These are phyloP conservation scores for Hypselothyrea guttata DNA, from an alignment of 2,888 invertebrate species.

Conservation along the genomic window DNA sequence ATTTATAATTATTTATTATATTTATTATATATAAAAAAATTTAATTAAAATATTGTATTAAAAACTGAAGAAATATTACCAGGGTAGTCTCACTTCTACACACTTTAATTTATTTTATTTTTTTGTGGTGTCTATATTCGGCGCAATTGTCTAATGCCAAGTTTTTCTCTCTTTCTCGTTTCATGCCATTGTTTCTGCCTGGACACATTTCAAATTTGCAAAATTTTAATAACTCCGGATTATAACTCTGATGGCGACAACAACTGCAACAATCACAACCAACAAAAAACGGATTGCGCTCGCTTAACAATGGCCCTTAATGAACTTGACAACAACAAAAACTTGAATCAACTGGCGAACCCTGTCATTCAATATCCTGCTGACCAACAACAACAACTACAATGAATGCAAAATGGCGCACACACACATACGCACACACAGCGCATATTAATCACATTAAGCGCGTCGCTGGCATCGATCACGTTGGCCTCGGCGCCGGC, in stretches of 20 bases:
- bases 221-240: slow-evolving; percentile 73
- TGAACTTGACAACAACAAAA: slow-evolving; percentile 50
- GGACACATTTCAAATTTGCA: slow-evolving; percentile 66
- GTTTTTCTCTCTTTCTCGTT: slow-evolving; percentile 36
- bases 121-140: no score
- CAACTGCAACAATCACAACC: slow-evolving; percentile 23
- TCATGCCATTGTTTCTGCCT: slow-evolving; percentile 42
- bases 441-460: slow-evolving; percentile 95
- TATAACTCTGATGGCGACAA: slow-evolving; percentile 44
- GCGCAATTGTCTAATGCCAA: slow-evolving; percentile 43
- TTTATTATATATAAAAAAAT: no score
- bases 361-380: slow-evolving; percentile 56
- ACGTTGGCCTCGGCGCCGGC: slow-evolving; percentile 93
- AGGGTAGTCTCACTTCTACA: no score
- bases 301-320: slow-evolving; percentile 57
- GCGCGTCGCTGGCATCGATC: slow-evolving; percentile 92
- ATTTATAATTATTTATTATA: no score
- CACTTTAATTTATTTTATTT: no score
- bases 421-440: slow-evolving; percentile 78
- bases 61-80: no score
- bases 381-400: slow-evolving; percentile 40
- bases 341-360: slow-evolving; percentile 19
- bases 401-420: slow-evolving; percentile 12
- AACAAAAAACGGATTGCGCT: slow-evolving; percentile 31
- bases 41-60: no score